Evolutionary conservation across 2,797 vertebrate genomes (phyloP), one percentile per base, ranked within the genome.

Genomic region (Perodicticus potto): DNA sequence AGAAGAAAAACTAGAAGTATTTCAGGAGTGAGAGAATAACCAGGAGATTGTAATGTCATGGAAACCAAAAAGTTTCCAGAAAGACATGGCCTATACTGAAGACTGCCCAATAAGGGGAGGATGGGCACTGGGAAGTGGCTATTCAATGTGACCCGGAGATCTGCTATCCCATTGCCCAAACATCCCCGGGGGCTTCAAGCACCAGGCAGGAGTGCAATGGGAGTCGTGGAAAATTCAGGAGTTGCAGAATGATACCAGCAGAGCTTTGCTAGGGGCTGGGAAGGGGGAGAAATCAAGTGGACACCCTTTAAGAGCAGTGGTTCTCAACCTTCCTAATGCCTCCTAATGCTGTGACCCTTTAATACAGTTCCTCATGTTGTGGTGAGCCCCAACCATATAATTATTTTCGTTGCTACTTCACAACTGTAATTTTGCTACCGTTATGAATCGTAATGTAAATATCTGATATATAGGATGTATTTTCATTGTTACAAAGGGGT

Each of bases 21-120:
- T 27, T 40, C 11, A 45, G 45, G 29, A 83, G 45, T 86, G 40
- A 59, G 27, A 25, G 19, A 49, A 32, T 19, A 29, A 69, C 37
- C n/a, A 65, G 81, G 45, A 82, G 34, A 23, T 19, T 6, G 20
- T 11, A 45, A 29, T 12, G 25, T 55, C 27, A 3, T 16, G 22
- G 65, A 78, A 63, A 74, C 14, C 11, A 55, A 23, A 77, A 27
- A 69, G 20, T 32, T 59, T 65, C 19, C 78, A 13, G 63, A 29
- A 40, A 59, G 61, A 22, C 37, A 20, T 0, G 7, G 37, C 5
- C 0, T 9, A 12, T 23, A 8, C 0, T 2, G 40, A 34, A 40
- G 27, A 10, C n/a, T 20, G 80, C 9, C 8, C 61, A 27, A 0
- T 0, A 10, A 3, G 16, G 11, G 22, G n/a, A 40, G 23, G 74